Evolutionary conservation across 92 coral and sea anemone genomes (phyloP), one percentile per base, ranked within the genome.

Genomic region (Actinernus sp.): DNA sequence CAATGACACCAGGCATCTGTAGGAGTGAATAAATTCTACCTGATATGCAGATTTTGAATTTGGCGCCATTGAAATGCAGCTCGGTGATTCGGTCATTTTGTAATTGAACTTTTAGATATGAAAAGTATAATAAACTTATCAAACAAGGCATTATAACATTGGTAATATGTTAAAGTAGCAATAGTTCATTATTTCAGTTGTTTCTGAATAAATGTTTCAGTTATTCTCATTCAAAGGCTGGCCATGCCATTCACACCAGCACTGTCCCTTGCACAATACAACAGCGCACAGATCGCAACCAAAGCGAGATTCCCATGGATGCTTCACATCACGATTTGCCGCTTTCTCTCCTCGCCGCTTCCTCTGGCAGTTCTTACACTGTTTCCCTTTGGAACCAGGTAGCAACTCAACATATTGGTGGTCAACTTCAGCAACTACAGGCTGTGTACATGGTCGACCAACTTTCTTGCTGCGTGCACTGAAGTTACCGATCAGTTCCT

Each of bases 211-310:
- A n/a, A n/a, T n/a, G n/a, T n/a, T 37, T n/a, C n/a, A 37, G 8
- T 47, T 20, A 19, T 47, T 20, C 18, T 8, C 13, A 19, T 9
- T 20, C 24, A 19, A 47, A 12, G 65, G 65, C 65, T 58, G 0
- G 19, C 51, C 22, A 33, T 58, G 65, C 53, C 53, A 58, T 26
- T 58, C 65, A 8, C 17, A 48, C 46, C 46, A 58, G 31, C 65
- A 58, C 48, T 58, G 65, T 58, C 48, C 65, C 65, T 58, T 58
- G 48, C 65, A 58, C 65, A 58, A 28, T 16, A 58, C 65, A 12
- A 2, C 65, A 58, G 4, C 27, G 24, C 65, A 33, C 17, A 26
- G 22, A 5, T 12, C 11, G 21, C 65, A 58, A 18, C 53, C 65
- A 26, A 58, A 58, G 65, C 65, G 51, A 26, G 65, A 58, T 21